A percentile compares a stretch with the other conserved stretches of the same genome.
Evolutionary conservation across 2,113 vertebrate genomes (phyloP).

Genomic region (Phoxinus phoxinus): DNA sequence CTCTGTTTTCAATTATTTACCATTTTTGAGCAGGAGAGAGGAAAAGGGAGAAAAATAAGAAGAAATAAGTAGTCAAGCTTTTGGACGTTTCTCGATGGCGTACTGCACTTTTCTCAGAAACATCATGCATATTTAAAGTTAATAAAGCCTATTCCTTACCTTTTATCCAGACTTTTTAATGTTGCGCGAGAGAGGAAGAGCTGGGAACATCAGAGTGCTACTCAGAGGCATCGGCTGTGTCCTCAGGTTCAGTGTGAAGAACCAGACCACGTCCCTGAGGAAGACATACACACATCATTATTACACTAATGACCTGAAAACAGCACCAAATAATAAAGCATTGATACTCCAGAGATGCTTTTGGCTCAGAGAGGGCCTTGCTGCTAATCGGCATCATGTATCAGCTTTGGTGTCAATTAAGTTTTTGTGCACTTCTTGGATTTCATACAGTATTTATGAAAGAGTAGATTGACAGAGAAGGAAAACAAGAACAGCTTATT

Average conservation of each 20-base stretch:
- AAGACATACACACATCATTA: slow-evolving; percentile 20
- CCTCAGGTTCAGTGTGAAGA: slow-evolving; percentile 42
- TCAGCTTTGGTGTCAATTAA: slow-evolving; percentile 14
- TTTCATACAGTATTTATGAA: background rate
- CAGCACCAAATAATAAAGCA: slow-evolving; percentile 18
- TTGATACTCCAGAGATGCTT: background rate
- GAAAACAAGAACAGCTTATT: slow-evolving; percentile 10
- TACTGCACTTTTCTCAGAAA: slow-evolving; percentile 76
- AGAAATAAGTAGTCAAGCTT: slow-evolving; percentile 76
- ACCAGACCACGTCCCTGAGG: background rate
- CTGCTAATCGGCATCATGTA: background rate
- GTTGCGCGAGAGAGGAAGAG: slow-evolving; percentile 21
- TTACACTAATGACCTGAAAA: slow-evolving; percentile 36
- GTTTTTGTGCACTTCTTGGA: slow-evolving; percentile 7
- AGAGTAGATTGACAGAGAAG: background rate
- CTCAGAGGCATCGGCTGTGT: slow-evolving; percentile 17
- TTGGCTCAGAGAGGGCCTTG: background rate
- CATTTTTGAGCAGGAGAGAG: slow-evolving; percentile 59
- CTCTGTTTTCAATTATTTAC: slow-evolving; percentile 76
- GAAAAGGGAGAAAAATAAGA: slow-evolving; percentile 50
- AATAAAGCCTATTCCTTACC: slow-evolving; percentile 79
- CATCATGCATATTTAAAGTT: slow-evolving; percentile 82
- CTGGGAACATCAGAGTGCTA: slow-evolving; percentile 24
- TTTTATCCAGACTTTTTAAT: slow-evolving; percentile 75
- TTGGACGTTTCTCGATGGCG: slow-evolving; percentile 72